Evolutionary conservation across 2,113 vertebrate genomes (phyloP), one percentile per base, ranked within the genome.

Genomic region (Bubalus kerabau): DNA sequence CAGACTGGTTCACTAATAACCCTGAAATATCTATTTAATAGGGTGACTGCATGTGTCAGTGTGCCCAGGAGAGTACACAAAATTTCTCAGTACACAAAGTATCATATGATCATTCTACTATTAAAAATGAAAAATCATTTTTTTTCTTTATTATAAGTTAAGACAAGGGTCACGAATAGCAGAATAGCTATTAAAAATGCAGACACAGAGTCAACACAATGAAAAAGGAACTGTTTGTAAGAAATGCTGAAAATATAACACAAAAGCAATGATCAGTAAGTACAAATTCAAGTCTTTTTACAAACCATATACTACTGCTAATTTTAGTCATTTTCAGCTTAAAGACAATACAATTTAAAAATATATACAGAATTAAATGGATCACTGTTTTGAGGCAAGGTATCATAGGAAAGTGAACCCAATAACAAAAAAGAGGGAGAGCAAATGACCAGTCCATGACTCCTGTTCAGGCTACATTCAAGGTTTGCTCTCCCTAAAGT

Each of bases 221-320:
- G n/a, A 26, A 94, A 95, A 80, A 71, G 67, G 23, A 86, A 90
- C 0, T 71, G 3, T 54, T 28, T 78, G 13, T 57, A 56, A n/a
- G 46, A 62, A 81, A 46, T 46, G 36, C 14, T 85, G 7, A 71
- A 98, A 89, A 87, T n/a, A 57, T 5, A 81, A 62, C 10, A 71
- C 30, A 96, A 92, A 52, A 74, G 14, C 21, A 95, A 87, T 43
- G 32, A 62, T 0, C 54, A 24, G 30, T 83, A n/a, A 86, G 3
- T 57, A 28, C 12, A 94, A 96, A 93, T 62, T 67, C 48, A 82
- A 94, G 57, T 90, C 36, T 71, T 90, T 50, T 95, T 54, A 94
- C 46, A 95, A 94, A 67, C 21, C 4, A 95, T 80, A 23, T 2
- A 71, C n/a, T 92, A 62, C 4, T 91, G 88, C 11, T 95, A 78